Base-by-base conservation (phyloP, 2,888 invertebrate species). In the Acrobasis repandana region DNA sequence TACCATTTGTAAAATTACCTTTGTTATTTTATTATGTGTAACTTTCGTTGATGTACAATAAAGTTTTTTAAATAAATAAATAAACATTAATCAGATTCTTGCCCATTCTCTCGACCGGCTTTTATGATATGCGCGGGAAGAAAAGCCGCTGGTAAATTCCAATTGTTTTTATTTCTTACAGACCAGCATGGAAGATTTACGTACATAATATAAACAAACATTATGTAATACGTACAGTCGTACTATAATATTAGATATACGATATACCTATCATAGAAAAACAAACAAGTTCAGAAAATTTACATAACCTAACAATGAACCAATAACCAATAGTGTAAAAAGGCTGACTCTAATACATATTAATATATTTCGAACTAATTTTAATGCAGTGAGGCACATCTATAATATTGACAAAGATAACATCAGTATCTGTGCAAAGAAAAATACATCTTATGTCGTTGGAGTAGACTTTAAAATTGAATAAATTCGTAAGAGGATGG, bases 341-440 rank as follows among this genome's bases (percentile, higher is more conserved):
- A 83, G 82, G 79, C 80, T 84, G 87, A 83, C 85, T 82, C 86
- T 86, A 86, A 87, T 88, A 85, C 86, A 88, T 86, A 88, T 88
- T 88, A 87, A 88, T 86, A 84, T 74, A 80, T 82, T 82, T 79
- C 65, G 77, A 83, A 86, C 86, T 83, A 85, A 87, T 87, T 86
- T 85, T 82, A 82, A 86, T 81, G 77, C 79, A 79, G 74, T 74
- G 71, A 77, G 73, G 75, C 78, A 75, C 76, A 77, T 76, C 75
- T 79, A 78, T 82, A 77, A 76, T 66, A 67, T 70, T 70, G 69
- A 70, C 64, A 71, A 71, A 69, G 63, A 52, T 69, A 69, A 62
- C 14, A 16, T 54, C 38, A 18, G 18, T 9, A 8, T 5, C 11
- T 20, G 8, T 52, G 2, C 0, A 67, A 54, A 20, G 38, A 14